phyloP scores from a whole-genome alignment of 2,888 invertebrate species.

The Siphonodentalium dalli region DNA sequence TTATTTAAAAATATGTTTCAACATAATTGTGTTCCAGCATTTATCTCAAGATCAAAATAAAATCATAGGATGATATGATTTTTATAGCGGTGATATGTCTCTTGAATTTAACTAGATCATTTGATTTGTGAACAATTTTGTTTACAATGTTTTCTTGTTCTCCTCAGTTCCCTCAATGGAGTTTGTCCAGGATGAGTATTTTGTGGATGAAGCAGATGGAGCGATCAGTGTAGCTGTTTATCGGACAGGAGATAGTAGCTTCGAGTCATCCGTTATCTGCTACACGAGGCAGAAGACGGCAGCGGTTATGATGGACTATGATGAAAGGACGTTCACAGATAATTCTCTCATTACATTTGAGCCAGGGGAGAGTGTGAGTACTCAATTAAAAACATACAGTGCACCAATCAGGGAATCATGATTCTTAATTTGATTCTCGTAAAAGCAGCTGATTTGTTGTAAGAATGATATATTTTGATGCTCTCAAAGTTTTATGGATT shows the following conservation, averaged over 20 bases:
- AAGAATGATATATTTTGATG: too few species aligned
- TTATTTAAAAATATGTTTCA: too few species aligned
- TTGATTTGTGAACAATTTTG: too few species aligned
- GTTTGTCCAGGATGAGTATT: constrained; percentile 49
- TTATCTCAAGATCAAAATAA: too few species aligned
- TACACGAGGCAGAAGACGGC: constrained; percentile 62
- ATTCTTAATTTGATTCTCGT: too few species aligned
- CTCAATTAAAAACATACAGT: background rate
- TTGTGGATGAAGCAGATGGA: constrained; percentile 53
- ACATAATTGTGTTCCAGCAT: too few species aligned
- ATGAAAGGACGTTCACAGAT: constrained; percentile 55
- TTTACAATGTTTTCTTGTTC: background rate
- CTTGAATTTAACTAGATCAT: background rate
- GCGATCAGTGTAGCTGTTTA: constrained; percentile 52
- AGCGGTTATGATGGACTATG: constrained; percentile 57
- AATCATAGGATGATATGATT: too few species aligned
- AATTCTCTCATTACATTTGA: constrained; percentile 59
- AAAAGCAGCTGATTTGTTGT: too few species aligned
- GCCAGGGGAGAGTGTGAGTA: constrained; percentile 52
- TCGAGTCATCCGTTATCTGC: constrained; percentile 61
- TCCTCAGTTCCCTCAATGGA: constrained; percentile 58
- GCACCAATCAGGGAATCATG: too few species aligned
- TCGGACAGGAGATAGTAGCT: constrained; percentile 59
- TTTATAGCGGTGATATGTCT: too few species aligned
- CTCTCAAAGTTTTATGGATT: too few species aligned